These are phyloP conservation scores for Manacus vitellinus DNA, from an alignment of 2,113 vertebrate species.

Conservation along the genomic window DNA sequence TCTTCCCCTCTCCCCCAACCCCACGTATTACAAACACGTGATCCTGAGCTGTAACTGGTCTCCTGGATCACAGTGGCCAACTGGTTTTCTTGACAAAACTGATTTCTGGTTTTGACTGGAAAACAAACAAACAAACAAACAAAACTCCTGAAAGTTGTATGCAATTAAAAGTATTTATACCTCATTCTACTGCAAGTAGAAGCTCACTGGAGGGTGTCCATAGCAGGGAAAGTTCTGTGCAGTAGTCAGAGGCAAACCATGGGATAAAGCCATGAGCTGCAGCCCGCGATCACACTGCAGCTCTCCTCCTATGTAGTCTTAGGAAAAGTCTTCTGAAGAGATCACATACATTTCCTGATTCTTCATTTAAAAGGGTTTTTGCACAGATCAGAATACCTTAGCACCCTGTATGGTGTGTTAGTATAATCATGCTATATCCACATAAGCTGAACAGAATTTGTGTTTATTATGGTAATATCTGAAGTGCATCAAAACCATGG, in stretches of 20 bases:
- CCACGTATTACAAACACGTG: fast-evolving
- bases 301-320: neutral
- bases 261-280: neutral
- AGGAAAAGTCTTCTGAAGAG: neutral
- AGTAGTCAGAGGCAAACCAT: neutral
- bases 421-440: neutral
- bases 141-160: neutral
- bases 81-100: neutral
- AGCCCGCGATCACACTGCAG: neutral
- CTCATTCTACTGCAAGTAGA: neutral
- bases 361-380: neutral
- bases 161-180: neutral
- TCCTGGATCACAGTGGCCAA: neutral
- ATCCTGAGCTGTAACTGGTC: neutral
- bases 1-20: neutral
- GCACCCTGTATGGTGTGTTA: neutral
- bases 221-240: neutral
- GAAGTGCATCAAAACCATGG: neutral
- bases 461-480: neutral
- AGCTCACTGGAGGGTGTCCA: neutral
- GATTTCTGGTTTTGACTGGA: neutral
- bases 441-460: neutral
- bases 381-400: neutral
- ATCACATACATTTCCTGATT: neutral
- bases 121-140: too few relatives aligned